Evolutionary conservation across 2,113 vertebrate genomes (phyloP).

Genomic region (Tetrao urogallus): DNA sequence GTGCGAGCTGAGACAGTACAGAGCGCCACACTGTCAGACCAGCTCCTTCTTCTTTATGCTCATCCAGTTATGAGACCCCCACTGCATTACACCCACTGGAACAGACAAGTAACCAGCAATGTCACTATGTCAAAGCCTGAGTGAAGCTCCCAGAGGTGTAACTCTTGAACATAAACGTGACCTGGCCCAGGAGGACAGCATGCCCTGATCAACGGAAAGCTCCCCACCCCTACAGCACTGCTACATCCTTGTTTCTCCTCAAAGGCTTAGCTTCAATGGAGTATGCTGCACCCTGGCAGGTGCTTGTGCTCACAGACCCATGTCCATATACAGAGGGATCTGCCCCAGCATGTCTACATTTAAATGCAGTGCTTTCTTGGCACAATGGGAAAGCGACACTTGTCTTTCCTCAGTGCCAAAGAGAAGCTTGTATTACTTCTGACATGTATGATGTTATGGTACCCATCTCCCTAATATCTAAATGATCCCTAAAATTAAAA

Average conservation of each 20-base stretch:
- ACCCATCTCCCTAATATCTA: not conserved
- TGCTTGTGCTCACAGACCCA: not conserved
- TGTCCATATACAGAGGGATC: not conserved
- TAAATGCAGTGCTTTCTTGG: not conserved
- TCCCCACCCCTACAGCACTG: not conserved
- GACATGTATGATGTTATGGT: not conserved
- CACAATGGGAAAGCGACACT: rapidly evolving
- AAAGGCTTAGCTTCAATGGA: not conserved
- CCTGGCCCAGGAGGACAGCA: not conserved
- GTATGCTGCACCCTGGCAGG: rapidly evolving
- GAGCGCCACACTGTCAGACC: not conserved
- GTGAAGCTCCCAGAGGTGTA: not conserved
- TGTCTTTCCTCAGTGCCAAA: not conserved
- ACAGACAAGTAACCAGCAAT: not conserved
- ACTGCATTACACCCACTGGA: not conserved
- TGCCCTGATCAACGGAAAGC: not conserved
- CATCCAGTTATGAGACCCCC: not conserved
- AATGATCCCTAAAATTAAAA: conserved; percentile 30
- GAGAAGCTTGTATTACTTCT: not conserved
- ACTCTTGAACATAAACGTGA: rapidly evolving
- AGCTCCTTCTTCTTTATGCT: rapidly evolving
- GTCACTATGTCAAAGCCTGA: not conserved
- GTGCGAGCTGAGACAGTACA: not conserved
- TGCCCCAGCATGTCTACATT: not conserved
- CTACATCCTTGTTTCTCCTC: rapidly evolving